Conservation (phyloP, 2,113 vertebrate genomes). For the Piliocolobus tephrosceles region DNA sequence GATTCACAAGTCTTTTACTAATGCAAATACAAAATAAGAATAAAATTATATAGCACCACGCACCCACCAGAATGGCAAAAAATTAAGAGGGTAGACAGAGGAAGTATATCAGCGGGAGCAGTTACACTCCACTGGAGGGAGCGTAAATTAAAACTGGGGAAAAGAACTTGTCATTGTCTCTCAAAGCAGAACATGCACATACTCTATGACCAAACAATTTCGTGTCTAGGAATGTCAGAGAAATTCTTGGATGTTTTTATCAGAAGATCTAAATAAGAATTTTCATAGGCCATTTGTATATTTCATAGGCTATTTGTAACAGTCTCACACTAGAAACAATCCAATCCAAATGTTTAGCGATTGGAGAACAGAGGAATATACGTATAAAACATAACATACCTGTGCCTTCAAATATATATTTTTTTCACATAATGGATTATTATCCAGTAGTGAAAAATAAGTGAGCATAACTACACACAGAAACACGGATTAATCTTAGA, state of each 20-base stretch:
- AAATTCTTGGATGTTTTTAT: constrained; percentile 18
- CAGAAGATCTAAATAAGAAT: not conserved
- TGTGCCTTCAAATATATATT: not conserved
- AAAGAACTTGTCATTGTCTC: not conserved
- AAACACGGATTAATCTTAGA: not conserved
- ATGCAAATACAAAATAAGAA: constrained; percentile 41
- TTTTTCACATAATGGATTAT: not conserved
- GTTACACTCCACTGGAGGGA: not conserved
- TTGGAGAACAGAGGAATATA: not conserved
- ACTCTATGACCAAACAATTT: not conserved
- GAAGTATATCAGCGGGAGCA: not conserved
- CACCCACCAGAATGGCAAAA: constrained; percentile 31
- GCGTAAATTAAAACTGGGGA: not conserved
- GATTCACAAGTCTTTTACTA: constrained; percentile 19
- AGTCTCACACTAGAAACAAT: not conserved
- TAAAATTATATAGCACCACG: not conserved
- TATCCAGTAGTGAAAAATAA: not conserved
- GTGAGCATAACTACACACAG: not conserved
- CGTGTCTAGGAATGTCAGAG: not conserved
- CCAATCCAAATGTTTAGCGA: not conserved
- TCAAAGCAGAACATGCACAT: not conserved
- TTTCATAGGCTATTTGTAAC: not conserved
- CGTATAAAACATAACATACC: not conserved
- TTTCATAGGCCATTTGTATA: not conserved
- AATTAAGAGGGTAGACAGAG: not conserved